phyloP scores from a whole-genome alignment of 1,140 invertebrate species.

The Phymorhynchus buccinoides region DNA sequence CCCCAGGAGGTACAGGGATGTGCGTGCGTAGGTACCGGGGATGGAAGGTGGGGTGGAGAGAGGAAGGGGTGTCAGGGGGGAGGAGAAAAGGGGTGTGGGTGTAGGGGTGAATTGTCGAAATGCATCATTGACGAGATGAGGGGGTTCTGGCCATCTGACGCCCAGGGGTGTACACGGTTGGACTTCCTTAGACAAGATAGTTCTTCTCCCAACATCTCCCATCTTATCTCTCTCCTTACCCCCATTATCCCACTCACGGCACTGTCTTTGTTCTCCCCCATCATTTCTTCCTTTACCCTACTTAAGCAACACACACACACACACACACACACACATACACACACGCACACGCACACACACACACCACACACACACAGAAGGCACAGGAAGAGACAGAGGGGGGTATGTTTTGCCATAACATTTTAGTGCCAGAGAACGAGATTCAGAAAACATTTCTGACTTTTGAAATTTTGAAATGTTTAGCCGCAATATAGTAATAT shows the following conservation, averaged over 20 bases:
- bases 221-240: neutral
- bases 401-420: no score
- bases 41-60: neutral
- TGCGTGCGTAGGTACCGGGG: neutral
- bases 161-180: neutral
- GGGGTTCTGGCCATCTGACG: neutral
- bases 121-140: constrained; percentile 32
- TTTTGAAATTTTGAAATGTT: no score
- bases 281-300: neutral
- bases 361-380: no score
- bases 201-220: neutral
- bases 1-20: neutral
- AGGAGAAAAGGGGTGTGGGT: neutral
- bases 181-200: neutral
- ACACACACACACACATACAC: no score
- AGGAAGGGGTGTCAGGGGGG: neutral
- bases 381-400: no score
- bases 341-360: no score
- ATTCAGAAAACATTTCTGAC: no score
- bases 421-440: no score
- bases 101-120: constrained; percentile 6
- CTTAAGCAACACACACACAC: no score
- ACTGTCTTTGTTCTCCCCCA: neutral
- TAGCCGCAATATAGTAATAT: no score
- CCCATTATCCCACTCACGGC: neutral